A percentile compares a stretch with the other conserved stretches of the same genome.
Evolutionary conservation across 2,797 vertebrate genomes (phyloP).

Genomic region (Ibycter americanus): DNA sequence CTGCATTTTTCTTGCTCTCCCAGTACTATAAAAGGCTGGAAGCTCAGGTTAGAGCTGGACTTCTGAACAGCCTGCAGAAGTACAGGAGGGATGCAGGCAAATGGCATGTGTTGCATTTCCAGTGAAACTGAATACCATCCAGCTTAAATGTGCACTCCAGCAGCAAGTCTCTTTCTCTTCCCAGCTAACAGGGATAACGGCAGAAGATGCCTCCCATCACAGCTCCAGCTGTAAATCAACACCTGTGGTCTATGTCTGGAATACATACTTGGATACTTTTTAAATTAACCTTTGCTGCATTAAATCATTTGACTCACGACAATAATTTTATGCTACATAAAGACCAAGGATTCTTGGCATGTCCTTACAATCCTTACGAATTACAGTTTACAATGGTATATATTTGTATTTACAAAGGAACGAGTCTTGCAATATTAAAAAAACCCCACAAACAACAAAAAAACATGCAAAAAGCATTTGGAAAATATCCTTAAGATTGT

Average conservation of each 20-base stretch:
- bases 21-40: not conserved
- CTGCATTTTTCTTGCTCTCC: not conserved
- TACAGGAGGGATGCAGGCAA: not conserved
- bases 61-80: not conserved
- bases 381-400: not conserved
- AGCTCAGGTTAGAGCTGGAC: not conserved
- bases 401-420: not conserved
- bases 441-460: not conserved
- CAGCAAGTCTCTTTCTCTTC: slow-evolving; percentile 4
- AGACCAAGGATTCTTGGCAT: not conserved
- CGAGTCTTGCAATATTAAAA: not conserved
- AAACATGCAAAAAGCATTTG: not conserved
- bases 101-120: not conserved
- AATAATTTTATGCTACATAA: not conserved
- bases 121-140: not conserved
- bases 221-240: not conserved
- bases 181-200: not conserved
- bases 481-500: not conserved
- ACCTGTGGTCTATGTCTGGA: not conserved
- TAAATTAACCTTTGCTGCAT: not conserved
- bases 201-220: not conserved
- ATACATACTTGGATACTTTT: not conserved
- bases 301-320: not conserved
- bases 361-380: too few species aligned
- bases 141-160: not conserved